Percentiles rank a stretch among this genome's conserved stretches.
These are phyloP conservation scores for Rhodeus uyekii DNA, from an alignment of 2,797 vertebrate genomes.

Conservation along the genomic window DNA sequence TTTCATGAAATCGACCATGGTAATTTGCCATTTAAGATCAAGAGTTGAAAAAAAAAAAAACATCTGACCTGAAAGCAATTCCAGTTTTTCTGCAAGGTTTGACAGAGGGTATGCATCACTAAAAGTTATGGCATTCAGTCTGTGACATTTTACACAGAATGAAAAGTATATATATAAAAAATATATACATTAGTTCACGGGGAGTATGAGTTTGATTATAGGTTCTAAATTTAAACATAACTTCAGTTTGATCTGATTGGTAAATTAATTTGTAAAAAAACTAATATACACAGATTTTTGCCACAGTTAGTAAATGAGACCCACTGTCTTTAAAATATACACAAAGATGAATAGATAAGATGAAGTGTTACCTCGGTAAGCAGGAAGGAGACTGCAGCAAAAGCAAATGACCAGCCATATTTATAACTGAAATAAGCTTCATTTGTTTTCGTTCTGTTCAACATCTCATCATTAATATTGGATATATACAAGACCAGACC, in stretches of 20 bases:
- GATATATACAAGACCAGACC: slow-evolving; percentile 93
- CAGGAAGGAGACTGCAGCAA: slow-evolving; percentile 91
- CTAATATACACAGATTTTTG: neutral
- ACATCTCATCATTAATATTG: slow-evolving; percentile 91
- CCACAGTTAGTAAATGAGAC: neutral
- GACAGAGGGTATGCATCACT: too few relatives aligned
- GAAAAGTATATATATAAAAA: too few relatives aligned
- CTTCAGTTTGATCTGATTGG: neutral
- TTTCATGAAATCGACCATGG: too few relatives aligned
- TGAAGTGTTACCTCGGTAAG: slow-evolving; percentile 84
- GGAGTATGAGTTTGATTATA: too few relatives aligned
- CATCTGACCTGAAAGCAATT: neutral
- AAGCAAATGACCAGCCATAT: slow-evolving; percentile 92
- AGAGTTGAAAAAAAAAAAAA: neutral
- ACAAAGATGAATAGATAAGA: slow-evolving; percentile 1
- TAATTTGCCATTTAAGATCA: neutral
- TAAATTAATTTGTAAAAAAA: neutral
- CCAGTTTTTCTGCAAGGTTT: too few relatives aligned
- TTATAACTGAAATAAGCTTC: slow-evolving; percentile 91
- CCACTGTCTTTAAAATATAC: neutral
- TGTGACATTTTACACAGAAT: too few relatives aligned
- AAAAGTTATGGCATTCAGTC: too few relatives aligned
- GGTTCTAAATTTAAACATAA: neutral
- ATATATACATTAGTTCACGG: too few relatives aligned
- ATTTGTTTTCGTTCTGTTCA: slow-evolving; percentile 87